Evolutionary conservation across 1,140 invertebrate species (phyloP), one percentile per base, ranked within the genome.

Genomic region (Nymphalis io): DNA sequence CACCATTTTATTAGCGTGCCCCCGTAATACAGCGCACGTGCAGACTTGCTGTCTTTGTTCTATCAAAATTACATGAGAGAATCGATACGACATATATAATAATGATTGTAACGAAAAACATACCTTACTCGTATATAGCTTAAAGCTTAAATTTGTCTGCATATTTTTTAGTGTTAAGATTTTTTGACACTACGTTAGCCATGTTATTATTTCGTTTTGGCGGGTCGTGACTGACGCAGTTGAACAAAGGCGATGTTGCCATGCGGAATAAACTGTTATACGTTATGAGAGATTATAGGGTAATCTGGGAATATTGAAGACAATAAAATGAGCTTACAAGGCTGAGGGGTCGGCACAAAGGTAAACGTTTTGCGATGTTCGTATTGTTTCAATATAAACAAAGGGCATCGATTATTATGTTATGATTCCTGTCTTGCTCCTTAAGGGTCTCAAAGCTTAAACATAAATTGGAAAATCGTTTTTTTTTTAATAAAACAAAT

Each of bases 301-400:
- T 91, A 91, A 91, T 91, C 89, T 91, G 88, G 85, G 87, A 88
- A 90, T 90, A 91, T 91, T 91, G 87, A 91, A 91, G 87, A 91
- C 89, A 91, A 91, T 90, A 84, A 89, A 91, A 91, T 90, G 84
- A 89, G 85, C 85, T 90, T 89, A 87, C 76, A 73, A 81, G 42
- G 73, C 74, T 79, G 81, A 77, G 82, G 79, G 82, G 74, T 72
- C 51, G 74, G 81, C 73, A 77, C 68, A 75, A 80, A 80, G 78
- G 79, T 79, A 80, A 85, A 82, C 76, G 78, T 81, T 83, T 79
- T 60, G 71, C 72, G 74, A 81, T 77, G 59, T 59, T 73, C 67
- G 60, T 55, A 74, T 72, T 80, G 76, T 78, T 78, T 74, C 69
- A 71, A 58, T 65, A 73, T 72, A 81, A 77, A 81, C 79, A 81